Evolutionary conservation across 2,113 vertebrate species (phyloP).

Genomic region (Tor tambroides): DNA sequence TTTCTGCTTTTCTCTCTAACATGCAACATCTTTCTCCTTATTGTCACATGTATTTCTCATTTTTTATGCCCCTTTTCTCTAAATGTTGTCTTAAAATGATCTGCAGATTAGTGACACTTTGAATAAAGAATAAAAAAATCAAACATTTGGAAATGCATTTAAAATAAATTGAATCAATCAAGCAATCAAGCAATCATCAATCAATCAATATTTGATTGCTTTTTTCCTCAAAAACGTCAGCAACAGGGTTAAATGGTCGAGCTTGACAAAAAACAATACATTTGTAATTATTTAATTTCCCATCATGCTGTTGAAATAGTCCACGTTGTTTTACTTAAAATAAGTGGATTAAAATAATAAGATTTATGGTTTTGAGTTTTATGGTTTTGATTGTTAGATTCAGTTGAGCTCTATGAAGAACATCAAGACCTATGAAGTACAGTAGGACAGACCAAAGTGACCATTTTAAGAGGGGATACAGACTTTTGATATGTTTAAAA

Average conservation of each 20-base stretch:
- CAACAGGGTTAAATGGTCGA: too few species aligned
- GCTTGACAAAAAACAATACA: not conserved
- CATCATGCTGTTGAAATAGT: not conserved
- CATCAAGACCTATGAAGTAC: not conserved
- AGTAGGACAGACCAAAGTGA: not conserved
- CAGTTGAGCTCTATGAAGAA: not conserved
- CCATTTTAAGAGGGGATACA: not conserved
- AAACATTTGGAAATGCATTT: too few species aligned
- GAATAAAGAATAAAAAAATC: too few species aligned
- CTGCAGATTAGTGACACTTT: not conserved
- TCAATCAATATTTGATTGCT: too few species aligned
- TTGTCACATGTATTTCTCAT: not conserved
- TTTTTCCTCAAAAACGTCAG: too few species aligned
- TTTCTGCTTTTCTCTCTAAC: constrained; percentile 46
- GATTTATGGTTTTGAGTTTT: not conserved
- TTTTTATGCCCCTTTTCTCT: not conserved
- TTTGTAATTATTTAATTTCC: not conserved
- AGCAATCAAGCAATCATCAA: too few species aligned
- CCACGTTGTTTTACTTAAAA: not conserved
- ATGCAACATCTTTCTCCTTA: not conserved
- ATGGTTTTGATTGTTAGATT: not conserved
- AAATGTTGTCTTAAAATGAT: not conserved
- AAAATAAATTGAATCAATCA: too few species aligned
- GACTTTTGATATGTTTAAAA: not conserved
- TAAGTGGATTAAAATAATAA: too few species aligned